phyloP scores from a whole-genome alignment of 2,888 invertebrate genomes.

The Nysson spinosus region DNA sequence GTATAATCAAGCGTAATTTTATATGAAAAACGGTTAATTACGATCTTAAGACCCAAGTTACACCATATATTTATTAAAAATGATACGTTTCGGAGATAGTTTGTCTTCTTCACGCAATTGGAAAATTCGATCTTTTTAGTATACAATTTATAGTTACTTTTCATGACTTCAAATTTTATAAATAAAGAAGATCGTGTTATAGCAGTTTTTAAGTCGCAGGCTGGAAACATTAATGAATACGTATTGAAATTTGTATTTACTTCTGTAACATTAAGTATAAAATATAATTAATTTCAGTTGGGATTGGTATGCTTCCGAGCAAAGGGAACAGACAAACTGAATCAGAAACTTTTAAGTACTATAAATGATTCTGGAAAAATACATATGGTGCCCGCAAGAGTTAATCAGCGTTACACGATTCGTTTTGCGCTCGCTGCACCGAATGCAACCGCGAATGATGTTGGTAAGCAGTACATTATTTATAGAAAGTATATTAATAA shows the following conservation, averaged over 20 bases:
- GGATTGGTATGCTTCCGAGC: conserved; percentile 95
- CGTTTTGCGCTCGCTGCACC: conserved; percentile 96
- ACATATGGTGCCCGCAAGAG: conserved; percentile 97
- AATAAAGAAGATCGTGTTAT: no score
- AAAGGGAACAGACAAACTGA: conserved; percentile 87
- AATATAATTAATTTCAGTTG: conserved; percentile 81
- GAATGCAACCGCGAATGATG: conserved; percentile 90
- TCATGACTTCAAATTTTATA: no score
- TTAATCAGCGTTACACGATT: conserved; percentile 94
- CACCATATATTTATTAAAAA: no score
- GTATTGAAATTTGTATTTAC: not conserved
- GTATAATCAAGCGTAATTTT: no score
- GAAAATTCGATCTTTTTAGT: not conserved
- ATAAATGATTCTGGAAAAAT: conserved; percentile 97
- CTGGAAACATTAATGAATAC: no score
- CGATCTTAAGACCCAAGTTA: no score
- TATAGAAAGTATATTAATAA: no score
- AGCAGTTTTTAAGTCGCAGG: no score
- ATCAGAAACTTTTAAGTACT: conserved; percentile 93
- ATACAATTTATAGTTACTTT: no score
- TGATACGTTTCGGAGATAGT: not conserved
- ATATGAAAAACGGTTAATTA: no score
- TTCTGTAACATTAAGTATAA: no score
- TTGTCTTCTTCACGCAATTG: not conserved
- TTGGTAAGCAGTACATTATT: no score